Conservation (phyloP, 2,113 vertebrate species). For the Lipotes vexillifer region DNA sequence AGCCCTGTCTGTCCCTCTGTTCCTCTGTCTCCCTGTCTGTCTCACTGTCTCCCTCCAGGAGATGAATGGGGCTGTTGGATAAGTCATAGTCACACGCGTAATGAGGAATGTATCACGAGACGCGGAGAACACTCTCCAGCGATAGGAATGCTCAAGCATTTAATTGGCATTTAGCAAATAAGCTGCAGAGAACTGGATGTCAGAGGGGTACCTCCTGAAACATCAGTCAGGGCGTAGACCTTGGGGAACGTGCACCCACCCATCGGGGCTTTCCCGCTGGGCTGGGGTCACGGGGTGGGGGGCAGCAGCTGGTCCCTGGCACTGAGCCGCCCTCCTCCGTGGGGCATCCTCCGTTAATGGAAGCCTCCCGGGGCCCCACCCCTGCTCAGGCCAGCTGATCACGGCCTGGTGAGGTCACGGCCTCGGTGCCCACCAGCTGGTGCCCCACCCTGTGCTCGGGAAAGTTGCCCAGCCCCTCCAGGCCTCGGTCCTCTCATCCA, state of each 20-base stretch:
- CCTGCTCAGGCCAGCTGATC: background rate
- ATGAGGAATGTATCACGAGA: constrained; percentile 50
- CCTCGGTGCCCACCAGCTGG: rapidly evolving
- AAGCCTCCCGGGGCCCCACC: background rate
- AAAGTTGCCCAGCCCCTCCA: background rate
- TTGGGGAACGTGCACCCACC: constrained; percentile 31
- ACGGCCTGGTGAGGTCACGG: no score
- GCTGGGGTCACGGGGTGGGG: background rate
- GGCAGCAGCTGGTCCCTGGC: background rate
- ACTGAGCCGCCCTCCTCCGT: background rate
- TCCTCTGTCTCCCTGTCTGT: background rate
- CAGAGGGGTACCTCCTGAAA: constrained; percentile 38
- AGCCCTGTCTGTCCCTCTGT: background rate
- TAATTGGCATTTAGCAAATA: constrained; percentile 57
- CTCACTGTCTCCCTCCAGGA: background rate
- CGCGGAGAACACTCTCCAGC: constrained; percentile 3
- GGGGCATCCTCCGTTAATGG: rapidly evolving
- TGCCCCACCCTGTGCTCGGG: rapidly evolving
- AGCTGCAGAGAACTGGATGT: constrained; percentile 63
- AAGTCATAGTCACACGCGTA: constrained; percentile 45
- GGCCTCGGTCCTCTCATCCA: background rate
- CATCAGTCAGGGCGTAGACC: constrained; percentile 20
- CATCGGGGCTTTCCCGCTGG: background rate
- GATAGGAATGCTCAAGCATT: constrained; percentile 26
- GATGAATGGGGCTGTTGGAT: constrained; percentile 37